Evolutionary conservation across 2,888 invertebrate genomes (phyloP).

Genomic region (Lepeophtheirus nordmannii): DNA sequence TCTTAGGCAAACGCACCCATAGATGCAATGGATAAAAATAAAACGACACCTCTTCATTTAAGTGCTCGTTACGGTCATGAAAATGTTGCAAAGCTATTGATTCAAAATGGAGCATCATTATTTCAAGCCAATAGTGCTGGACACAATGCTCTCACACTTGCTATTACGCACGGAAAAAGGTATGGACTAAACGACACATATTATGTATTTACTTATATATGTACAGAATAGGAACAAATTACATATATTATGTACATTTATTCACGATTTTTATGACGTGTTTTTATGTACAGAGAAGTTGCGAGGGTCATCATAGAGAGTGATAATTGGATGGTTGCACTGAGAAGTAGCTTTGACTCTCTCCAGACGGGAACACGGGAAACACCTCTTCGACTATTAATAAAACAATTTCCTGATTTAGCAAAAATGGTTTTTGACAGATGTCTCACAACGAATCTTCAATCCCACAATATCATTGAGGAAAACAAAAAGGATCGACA

Average conservation of each 20-base stretch:
- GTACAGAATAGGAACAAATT: too few species aligned
- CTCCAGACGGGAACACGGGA: constrained; percentile 31
- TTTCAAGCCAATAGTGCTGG: constrained; percentile 32
- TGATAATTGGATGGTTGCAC: constrained; percentile 34
- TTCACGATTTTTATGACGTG: too few species aligned
- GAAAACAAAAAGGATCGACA: not conserved
- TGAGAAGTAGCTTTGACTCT: constrained; percentile 34
- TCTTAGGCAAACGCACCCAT: constrained; percentile 26
- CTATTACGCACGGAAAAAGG: constrained; percentile 28
- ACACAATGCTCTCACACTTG: constrained; percentile 28
- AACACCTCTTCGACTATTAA: constrained; percentile 39
- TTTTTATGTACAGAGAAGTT: constrained; percentile 32
- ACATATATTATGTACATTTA: too few species aligned
- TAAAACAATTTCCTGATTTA: constrained; percentile 37
- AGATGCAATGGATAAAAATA: constrained; percentile 28
- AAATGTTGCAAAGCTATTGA: constrained; percentile 33
- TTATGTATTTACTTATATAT: too few species aligned
- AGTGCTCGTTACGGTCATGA: constrained; percentile 36
- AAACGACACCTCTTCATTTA: constrained; percentile 34
- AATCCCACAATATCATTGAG: constrained; percentile 15
- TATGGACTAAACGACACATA: constrained; percentile 17
- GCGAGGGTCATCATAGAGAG: constrained; percentile 35
- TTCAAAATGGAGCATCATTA: constrained; percentile 32
- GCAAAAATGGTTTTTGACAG: constrained; percentile 30
- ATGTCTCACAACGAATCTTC: constrained; percentile 27